These are phyloP conservation scores for Hippocampus kuda DNA, from an alignment of 2,797 vertebrate genomes.

Conservation along the genomic window DNA sequence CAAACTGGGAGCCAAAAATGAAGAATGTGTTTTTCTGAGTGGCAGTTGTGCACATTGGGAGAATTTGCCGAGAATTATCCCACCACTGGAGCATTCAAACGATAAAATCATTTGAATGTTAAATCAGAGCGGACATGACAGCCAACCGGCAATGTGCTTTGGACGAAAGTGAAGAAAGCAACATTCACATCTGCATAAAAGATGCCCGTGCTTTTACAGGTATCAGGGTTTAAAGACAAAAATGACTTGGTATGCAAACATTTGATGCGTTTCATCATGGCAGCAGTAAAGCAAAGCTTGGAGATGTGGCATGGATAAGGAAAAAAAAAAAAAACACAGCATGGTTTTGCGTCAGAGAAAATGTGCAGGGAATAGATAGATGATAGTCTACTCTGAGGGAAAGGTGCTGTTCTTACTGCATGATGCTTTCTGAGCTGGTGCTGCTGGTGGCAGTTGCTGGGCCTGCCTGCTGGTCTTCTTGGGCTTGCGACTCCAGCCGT, in stretches of 20 bases:
- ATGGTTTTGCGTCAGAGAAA: background rate
- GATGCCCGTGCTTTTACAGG: no score
- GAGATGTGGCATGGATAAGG: background rate
- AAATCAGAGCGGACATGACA: background rate
- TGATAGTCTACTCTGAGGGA: conserved; percentile 4
- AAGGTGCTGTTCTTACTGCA: conserved; percentile 72
- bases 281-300: conserved; percentile 2
- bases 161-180: background rate
- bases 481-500: conserved; percentile 54
- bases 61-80: no score
- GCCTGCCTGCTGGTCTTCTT: conserved; percentile 36
- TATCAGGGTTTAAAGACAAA: background rate
- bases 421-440: conserved; percentile 66
- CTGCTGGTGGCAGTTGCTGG: conserved; percentile 21
- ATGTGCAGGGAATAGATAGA: background rate
- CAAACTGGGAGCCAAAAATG: background rate
- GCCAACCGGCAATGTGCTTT: background rate
- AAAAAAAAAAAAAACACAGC: conserved; percentile 4
- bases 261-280: background rate
- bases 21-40: background rate
- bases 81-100: no score
- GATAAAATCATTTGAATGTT: no score
- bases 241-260: background rate
- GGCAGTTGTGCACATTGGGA: no score
- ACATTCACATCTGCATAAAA: no score